Base-by-base conservation (phyloP, 2,888 invertebrate genomes). In the Orgyia antiqua region DNA sequence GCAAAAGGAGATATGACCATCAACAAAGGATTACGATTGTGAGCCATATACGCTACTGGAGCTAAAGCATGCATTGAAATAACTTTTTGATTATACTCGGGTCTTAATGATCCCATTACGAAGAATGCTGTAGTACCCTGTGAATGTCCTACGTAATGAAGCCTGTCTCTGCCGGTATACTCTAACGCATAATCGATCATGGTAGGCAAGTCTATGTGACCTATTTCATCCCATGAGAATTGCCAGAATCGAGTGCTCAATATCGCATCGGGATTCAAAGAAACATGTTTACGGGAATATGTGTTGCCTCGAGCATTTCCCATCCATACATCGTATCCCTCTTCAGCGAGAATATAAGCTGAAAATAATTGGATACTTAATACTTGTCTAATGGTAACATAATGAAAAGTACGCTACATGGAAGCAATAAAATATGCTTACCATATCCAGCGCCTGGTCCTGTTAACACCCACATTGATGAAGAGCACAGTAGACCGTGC, bases 181-280 rank as follows among this genome's bases (percentile, higher is more conserved):
- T 63, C 53, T 1, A 92, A 69, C n/a, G 91, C 84, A 55, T 91
- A 90, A 61, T 97, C 93, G 25, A 98, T 91, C 83, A 92, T 92
- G 0, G 93, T 89, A 1, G 96, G 95, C 18, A 97, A 59, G 69
- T 97, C 97, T 42, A 84, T 88, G 33, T 87, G 70, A 0, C 93
- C 94, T 64, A 96, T 94, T 64, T 95, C 92, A 61, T 96, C 93
- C 91, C 92, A 97, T 36, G 94, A 94, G 58, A 91, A 93, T 27
- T 87, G 63, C 92, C 92, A 93, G 61, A 86, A 93, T n/a, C 73
- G 62, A 2, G 64, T 55, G 36, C 83, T 83, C 0, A 72, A 33
- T 17, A 68, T 13, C 4, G 61, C 56, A 6, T 68, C 64, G 0
- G 87, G 78, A 33, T 84, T 68, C 57, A 83, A 49, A 0, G 67